Evolutionary conservation across 2,797 vertebrate genomes (phyloP), one percentile per base, ranked within the genome.

Genomic region (Sitta carolinensis): DNA sequence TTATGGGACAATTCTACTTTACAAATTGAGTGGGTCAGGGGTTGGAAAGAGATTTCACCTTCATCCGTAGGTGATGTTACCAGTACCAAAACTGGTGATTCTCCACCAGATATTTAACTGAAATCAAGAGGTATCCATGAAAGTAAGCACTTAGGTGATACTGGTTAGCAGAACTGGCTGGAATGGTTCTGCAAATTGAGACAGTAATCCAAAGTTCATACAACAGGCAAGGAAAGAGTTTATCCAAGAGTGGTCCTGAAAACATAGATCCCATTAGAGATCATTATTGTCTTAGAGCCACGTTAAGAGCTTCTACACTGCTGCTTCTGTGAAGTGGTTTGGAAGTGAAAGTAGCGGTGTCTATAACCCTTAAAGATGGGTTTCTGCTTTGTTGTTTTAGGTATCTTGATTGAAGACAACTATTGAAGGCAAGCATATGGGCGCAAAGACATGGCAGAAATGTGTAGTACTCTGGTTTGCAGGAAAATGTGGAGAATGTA

Each of bases 1-100:
- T 93, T 85, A 32, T 55, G 26, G 9, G 13, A 45, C 7, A 20
- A 7, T 58, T 84, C 76, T 86, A 8, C 63, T 68, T 86, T 51
- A 26, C 59, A 29, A 67, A 48, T 38, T 59, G 22, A 0, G 11
- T 17, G 16, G 18, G 9, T 13, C 0, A 1, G 5, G 3, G 4
- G 7, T 3, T 1, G 1, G 11, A 59, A 89, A 34, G 38, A 78
- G 23, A 21, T 42, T 11, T 61, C 19, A 1, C 23, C 8, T 51
- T 84, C 9, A 29, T 43, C 11, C 66, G 27, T 47, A 68, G 19
- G 9, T 74, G 40, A 38, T 70, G 13, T 22, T 85, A 18, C 10
- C 10, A 38, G 34, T 72, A 63, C 21, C 21, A 23, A 61, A 83
- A 30, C 32, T 64, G 12, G 32, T 82, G 50, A 38, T 38, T 66